Evolutionary conservation across 2,888 invertebrate species (phyloP).

Genomic region (Isotomurus palustris): DNA sequence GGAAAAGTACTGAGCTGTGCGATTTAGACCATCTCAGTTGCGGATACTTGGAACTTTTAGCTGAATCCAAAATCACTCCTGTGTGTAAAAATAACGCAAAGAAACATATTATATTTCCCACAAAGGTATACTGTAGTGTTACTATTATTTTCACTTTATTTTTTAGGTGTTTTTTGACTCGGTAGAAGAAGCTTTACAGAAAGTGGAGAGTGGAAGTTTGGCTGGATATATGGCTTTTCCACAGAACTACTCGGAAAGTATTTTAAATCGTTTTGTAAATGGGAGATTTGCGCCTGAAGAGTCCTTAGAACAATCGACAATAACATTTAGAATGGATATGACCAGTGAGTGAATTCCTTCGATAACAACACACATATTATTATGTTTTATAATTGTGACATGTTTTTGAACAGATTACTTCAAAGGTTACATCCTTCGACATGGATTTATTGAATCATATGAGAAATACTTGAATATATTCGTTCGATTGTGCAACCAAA

Average conservation of each 20-base stretch:
- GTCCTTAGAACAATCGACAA: conserved; percentile 2
- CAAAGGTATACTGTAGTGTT: no score
- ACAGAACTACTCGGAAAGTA: not conserved
- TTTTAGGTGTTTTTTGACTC: conserved; percentile 11
- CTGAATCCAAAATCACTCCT: not conserved
- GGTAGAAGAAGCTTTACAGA: conserved; percentile 13
- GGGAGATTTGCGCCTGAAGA: conserved; percentile 2
- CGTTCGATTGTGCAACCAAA: no score
- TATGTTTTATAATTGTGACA: no score
- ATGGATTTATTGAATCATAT: no score
- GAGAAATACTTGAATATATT: no score
- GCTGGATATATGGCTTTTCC: conserved; percentile 20
- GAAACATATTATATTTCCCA: no score
- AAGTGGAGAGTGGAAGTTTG: conserved; percentile 19
- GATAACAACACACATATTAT: no score
- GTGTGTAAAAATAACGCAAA: not conserved
- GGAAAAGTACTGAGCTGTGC: conserved; percentile 1
- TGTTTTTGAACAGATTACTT: no score
- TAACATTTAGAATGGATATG: not conserved
- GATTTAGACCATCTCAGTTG: conserved; percentile 16
- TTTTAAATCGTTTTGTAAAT: not conserved
- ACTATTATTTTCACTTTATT: conserved; percentile 6
- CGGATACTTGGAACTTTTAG: conserved; percentile 9
- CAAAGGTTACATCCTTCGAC: no score
- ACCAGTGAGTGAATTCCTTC: conserved; percentile 3